phyloP scores from a whole-genome alignment of 1,140 invertebrate genomes.

The Scaptomyza montana region DNA sequence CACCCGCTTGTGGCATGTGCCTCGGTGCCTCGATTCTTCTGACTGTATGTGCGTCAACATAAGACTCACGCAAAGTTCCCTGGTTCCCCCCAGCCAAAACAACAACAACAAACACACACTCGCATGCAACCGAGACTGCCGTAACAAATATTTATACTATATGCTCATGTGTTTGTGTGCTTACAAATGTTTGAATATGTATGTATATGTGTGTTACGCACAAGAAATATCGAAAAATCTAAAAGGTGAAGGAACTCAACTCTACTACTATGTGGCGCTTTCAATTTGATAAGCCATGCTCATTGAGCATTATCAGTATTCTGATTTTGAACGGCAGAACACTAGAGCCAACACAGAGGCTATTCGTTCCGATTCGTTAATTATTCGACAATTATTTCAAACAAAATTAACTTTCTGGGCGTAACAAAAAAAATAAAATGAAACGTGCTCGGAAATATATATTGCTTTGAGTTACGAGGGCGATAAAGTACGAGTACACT shows the following conservation, averaged over 20 bases:
- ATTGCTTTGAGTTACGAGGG: constrained; percentile 25
- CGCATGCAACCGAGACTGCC: constrained; percentile 21
- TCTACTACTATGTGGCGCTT: constrained; percentile 10
- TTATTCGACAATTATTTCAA: constrained; percentile 47
- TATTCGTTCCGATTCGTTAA: constrained; percentile 50
- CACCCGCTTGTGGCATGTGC: constrained; percentile 42
- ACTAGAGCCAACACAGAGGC: constrained; percentile 2
- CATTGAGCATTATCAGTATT: constrained; percentile 27
- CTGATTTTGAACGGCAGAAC: constrained; percentile 21
- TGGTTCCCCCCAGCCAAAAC: background rate
- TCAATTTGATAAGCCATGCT: constrained; percentile 35
- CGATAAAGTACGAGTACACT: constrained; percentile 13
- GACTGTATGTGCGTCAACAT: constrained; percentile 31
- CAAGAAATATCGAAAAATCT: constrained; percentile 3
- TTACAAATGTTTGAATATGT: constrained; percentile 2
- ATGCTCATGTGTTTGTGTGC: background rate
- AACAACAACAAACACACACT: constrained; percentile 5
- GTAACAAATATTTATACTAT: constrained; percentile 46
- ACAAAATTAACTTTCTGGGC: constrained; percentile 29
- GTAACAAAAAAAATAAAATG: constrained; percentile 1
- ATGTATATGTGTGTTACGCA: constrained; percentile 52
- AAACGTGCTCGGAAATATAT: constrained; percentile 21
- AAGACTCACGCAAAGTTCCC: constrained; percentile 26
- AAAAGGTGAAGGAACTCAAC: constrained; percentile 46
- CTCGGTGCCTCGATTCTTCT: constrained; percentile 11